Base-by-base conservation (phyloP, 2,797 vertebrate species). In the Lepidocolaptes lacrymiger region DNA sequence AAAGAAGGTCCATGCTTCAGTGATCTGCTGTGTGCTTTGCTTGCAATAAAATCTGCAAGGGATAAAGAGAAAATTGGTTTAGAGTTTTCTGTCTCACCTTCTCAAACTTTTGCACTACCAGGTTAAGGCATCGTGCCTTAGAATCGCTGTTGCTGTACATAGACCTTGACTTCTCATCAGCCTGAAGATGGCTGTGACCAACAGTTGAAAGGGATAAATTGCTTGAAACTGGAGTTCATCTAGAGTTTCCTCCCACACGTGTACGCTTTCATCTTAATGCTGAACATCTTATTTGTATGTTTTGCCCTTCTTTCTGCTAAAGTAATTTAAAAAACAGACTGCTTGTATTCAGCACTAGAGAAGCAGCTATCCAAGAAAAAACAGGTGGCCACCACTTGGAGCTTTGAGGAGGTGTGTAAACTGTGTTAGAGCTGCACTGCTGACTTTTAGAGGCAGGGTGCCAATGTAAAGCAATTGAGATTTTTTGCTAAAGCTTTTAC, bases 291-390 rank as follows among this genome's bases (percentile, higher is more conserved):
- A 56, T 41, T 89, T 88, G 55, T 81, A 41, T 27, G 34, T 59
- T 89, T 81, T 86, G n/a, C 69, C 52, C 55, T 89, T 90, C 77
- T 91, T 95, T 72, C 62, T 84, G 51, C 55, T 91, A 14, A 88
- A 91, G 24, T 61, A n/a, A 74, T 89, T 78, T 52, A 1, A 58
- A 73, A 94, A 62, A 0, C 68, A 90, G 58, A 49, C 8, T 1
- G 0, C 24, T 88, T 18, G 3, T 49, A 55, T 58, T 93, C 37
- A 81, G 55, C 28, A 6, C 30, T 80, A 4, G 8, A 72, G 66
- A 87, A 85, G 49, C 34, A 82, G 10, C 61, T 85, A 41, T 79
- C 68, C 75, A 80, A 73, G 85, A 83, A 85, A 55, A 92, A 92
- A 56, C 79, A 94, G 87, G 69, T 85, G 78, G 67, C 41, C 43